A percentile compares a stretch with the other conserved stretches of the same genome.
These are phyloP conservation scores for Apocrypta bakeri DNA, from an alignment of 1,140 invertebrate genomes.

Conservation along the genomic window DNA sequence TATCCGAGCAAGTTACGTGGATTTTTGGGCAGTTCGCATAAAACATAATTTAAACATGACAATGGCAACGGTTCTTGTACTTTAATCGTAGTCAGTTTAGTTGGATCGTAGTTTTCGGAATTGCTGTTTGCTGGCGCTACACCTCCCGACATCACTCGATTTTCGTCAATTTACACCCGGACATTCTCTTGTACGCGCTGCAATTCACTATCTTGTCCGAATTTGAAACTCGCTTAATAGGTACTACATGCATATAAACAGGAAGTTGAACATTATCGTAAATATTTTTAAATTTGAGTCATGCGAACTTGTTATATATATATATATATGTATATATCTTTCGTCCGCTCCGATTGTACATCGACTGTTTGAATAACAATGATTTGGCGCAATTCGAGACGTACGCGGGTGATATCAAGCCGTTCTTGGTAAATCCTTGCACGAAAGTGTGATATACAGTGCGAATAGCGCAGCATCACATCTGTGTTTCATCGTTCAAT, in stretches of 20 bases:
- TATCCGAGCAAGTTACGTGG: too few species aligned
- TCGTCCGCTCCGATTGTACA: too few species aligned
- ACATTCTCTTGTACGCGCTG: neutral
- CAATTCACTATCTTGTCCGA: neutral
- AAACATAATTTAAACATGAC: neutral
- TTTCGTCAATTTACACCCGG: neutral
- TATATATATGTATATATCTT: too few species aligned
- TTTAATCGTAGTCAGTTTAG: conserved; percentile 16
- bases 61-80: neutral
- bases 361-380: too few species aligned
- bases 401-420: too few species aligned
- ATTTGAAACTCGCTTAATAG: neutral
- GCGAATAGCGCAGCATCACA: neutral
- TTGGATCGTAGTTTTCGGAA: conserved; percentile 6
- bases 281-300: too few species aligned
- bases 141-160: neutral
- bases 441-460: too few species aligned
- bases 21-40: neutral
- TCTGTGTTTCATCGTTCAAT: neutral
- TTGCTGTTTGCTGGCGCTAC: neutral
- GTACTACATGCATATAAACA: too few species aligned
- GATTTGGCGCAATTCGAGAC: too few species aligned
- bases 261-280: neutral
- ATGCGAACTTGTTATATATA: too few species aligned
- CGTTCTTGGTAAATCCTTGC: too few species aligned